These are phyloP conservation scores for Podarcis muralis DNA, from an alignment of 2,113 vertebrate species.

Conservation along the genomic window DNA sequence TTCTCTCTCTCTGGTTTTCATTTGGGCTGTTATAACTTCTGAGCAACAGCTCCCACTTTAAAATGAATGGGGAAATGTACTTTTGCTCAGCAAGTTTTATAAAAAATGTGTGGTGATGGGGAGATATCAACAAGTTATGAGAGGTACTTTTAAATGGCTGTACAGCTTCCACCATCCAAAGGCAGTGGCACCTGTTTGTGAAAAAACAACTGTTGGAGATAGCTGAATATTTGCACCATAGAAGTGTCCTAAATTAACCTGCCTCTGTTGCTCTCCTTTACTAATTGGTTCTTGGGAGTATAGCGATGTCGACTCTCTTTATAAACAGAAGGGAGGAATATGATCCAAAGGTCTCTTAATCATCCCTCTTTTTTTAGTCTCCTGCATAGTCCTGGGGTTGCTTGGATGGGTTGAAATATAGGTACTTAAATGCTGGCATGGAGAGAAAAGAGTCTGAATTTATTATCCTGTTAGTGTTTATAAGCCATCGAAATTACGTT, in stretches of 20 bases:
- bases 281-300: background rate
- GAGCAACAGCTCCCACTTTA: background rate
- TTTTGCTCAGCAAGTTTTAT: background rate
- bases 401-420: background rate
- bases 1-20: background rate
- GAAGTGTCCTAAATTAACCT: background rate
- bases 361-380: background rate
- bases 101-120: background rate
- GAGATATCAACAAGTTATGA: background rate
- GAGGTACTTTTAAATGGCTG: background rate
- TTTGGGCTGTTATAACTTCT: background rate
- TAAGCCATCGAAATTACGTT: background rate
- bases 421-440: background rate
- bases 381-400: background rate
- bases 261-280: background rate
- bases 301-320: background rate
- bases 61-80: background rate
- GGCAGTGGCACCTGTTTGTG: background rate
- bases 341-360: background rate
- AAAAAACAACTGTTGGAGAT: background rate
- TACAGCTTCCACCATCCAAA: background rate
- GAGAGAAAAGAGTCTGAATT: background rate
- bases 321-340: background rate
- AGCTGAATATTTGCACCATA: too few relatives aligned
- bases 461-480: background rate